Evolutionary conservation across 2,113 vertebrate species (phyloP), one percentile per base, ranked within the genome.

Genomic region (Neodon shergylaensis): DNA sequence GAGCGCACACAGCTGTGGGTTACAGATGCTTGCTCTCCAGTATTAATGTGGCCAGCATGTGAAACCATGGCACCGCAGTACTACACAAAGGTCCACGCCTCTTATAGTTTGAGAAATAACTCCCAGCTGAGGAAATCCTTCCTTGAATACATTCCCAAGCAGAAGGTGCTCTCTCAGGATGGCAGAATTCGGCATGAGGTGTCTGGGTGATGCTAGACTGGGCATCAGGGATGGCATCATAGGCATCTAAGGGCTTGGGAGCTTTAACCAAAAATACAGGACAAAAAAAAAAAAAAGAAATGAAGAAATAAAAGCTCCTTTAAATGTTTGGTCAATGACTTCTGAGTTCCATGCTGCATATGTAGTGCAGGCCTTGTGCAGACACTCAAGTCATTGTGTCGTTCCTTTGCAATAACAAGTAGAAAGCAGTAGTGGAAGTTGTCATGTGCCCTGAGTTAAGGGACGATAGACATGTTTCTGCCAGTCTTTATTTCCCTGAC

Each of bases 11-110:
- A 98, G 96, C 97, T 98, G 98, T 98, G 98, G 98, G 98, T 98
- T 99, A 97, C 98, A 98, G 95, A 98, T 98, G 97, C 98, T 98
- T 98, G 98, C 97, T 98, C 52, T 98, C 97, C 88, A 91, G 95
- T 97, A 98, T 98, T 98, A 98, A 98, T 98, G 98, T 98, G 98
- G 98, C 98, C 98, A 98, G 85, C 97, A 98, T 98, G 97, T 97
- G 98, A 98, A 99, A 98, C 98, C 98, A 97, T 98, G 98, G 97
- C 97, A 97, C 96, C 97, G 2, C 98, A 98, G 88, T 97, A 66
- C 98, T 98, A 92, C 93, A 97, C 98, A 98, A 98, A 98, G 97
- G 96, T 97, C 97, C 94, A 97, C 1, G 95, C 97, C 97, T 98
- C 93, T 97, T 97, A 98, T 98, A 96, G 97, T 97, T 97, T 97